Base-by-base conservation (phyloP, 2,888 invertebrate genomes). In the Brachylomia viminalis region DNA sequence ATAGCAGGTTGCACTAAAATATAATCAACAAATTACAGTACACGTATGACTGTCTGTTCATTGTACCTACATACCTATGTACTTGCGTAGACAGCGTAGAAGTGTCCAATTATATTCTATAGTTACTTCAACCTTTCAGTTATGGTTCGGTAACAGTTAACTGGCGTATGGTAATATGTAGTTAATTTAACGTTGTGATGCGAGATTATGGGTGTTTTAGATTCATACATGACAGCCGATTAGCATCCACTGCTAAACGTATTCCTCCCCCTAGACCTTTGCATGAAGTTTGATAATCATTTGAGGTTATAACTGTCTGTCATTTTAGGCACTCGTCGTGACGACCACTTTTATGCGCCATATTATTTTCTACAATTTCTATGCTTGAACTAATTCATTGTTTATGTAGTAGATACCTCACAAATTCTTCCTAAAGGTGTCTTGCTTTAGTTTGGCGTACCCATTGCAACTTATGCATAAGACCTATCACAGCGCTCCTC, bases 21-120 rank as follows among this genome's bases (percentile, higher is more conserved):
- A 64, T 88, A 84, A 79, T 84, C 77, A 75, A 67, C 58, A 87
- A 83, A 86, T 86, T 82, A 87, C 38, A 85, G 71, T 54, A 74
- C 68, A 67, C 45, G 68, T 56, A 67, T 47, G 47, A 27, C 30
- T 64, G 27, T 11, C 42, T 52, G 64, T 42, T 49, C 58, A 56
- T 42, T 62, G 45, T 72, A n/a, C n/a, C n/a, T n/a, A n/a, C n/a
- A n/a, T n/a, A n/a, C n/a, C n/a, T n/a, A 65, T 66, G 20, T 27
- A 82, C 23, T 61, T 54, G 33, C 20, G 6, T 23, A 66, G 68
- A 84, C 38, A 54, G n/a, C 47, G 68, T 66, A 74, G 59, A 86
- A 76, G 80, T 88, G 77, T 86, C 82, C 80, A 86, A 86, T 85
- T 87, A 85, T 75, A 87, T 75, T 71, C 59, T 58, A 59, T 38